Base-by-base conservation (phyloP, 2,888 invertebrate genomes). In the Cryptops parisi region DNA sequence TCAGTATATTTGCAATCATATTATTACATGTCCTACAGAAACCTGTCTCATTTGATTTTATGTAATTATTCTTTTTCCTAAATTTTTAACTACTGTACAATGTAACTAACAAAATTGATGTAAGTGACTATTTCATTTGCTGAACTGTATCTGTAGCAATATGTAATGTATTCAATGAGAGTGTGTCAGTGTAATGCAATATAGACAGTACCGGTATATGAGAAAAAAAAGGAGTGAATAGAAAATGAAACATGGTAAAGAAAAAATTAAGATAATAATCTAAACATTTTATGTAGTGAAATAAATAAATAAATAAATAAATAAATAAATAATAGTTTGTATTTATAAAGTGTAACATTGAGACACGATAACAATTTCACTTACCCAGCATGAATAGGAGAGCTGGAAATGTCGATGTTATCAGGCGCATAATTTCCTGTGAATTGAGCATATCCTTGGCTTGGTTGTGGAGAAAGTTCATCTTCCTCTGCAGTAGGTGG, bases 391-490 rank as follows among this genome's bases (percentile, higher is more conserved):
- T 73, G 73, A 52, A 75, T 68, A 21, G 77, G 76, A 55, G 74
- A 72, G 56, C 72, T 64, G 57, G 72, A 70, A 53, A 78, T 72
- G 58, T 76, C 74, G 19, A 78, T 70, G 62, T 77, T 77, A 64
- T 77, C 77, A 1, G 76, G 73, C 53, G 73, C 77, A 61, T 78
- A 76, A 62, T 76, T 65, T 54, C 58, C 60, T 3, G 59, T 68
- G 47, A 68, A 62, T 53, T 71, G 70, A 52, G 70, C 66, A 59
- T 72, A 73, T 23, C 53, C 49, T 58, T 63, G 69, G 52, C 72
- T 71, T 63, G 78, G 77, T 62, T 78, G 78, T 26, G 80, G 80
- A 64, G 78, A 79, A 53, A 80, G 74, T 47, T 72, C 68, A 60
- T 79, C 79, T 62, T 79, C 79, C 50, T 76, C 74, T 51, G 76